Conservation (phyloP, 2,797 vertebrate genomes). For the Premnoplex brunnescens region DNA sequence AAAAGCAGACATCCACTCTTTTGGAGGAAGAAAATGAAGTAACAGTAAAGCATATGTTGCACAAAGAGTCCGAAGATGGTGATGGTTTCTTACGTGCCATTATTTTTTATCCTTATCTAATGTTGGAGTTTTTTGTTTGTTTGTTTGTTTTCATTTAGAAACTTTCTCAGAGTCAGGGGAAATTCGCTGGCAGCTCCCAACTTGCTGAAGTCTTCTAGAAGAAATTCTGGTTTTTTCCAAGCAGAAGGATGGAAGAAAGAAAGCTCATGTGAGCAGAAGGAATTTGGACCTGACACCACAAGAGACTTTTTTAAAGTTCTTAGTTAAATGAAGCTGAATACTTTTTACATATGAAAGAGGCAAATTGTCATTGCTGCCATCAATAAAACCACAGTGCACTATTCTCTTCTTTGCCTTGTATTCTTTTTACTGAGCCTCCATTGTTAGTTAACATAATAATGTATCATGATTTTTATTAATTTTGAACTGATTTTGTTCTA, state of each 20-base stretch:
- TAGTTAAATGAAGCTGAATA: constrained; percentile 64
- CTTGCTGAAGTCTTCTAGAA: constrained; percentile 48
- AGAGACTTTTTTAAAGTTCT: constrained; percentile 66
- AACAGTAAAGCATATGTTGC: background rate
- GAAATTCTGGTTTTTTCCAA: constrained; percentile 30
- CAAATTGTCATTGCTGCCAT: constrained; percentile 68
- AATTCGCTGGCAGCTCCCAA: constrained; percentile 36
- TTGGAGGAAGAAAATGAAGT: background rate
- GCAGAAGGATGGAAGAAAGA: constrained; percentile 34
- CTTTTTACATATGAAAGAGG: constrained; percentile 71
- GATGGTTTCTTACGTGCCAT: background rate
- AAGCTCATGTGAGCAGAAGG: constrained; percentile 40
- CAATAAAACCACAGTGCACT: constrained; percentile 71
- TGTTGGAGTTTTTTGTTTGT: background rate
- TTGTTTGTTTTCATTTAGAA: background rate
- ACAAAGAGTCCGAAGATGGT: background rate
- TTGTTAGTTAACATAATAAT: constrained; percentile 7
- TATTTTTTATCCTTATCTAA: background rate
- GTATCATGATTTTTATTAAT: constrained; percentile 26
- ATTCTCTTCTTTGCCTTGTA: constrained; percentile 61
- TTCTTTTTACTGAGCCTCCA: constrained; percentile 60
- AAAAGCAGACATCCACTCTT: background rate
- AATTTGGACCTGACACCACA: constrained; percentile 27
- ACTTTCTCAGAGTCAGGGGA: background rate
- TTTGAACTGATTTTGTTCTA: background rate